Percentiles rank a stretch among this genome's conserved stretches.
Conservation (phyloP, 2,888 invertebrate genomes). For the Dryocosmus kuriphilus region DNA sequence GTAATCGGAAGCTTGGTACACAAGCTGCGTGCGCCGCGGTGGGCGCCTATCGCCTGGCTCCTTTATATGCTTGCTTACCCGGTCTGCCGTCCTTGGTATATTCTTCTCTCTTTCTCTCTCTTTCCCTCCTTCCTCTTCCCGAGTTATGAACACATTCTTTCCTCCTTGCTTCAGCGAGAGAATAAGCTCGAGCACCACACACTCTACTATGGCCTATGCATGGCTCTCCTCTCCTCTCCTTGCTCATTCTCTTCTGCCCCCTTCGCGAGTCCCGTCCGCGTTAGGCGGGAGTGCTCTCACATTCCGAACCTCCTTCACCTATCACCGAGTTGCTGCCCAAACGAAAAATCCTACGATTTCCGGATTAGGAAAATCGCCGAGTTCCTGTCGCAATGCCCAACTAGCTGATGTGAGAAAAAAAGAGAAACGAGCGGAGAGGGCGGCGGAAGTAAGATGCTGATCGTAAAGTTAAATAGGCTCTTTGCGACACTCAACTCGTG, state of each 20-base stretch:
- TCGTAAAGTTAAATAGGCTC: neutral
- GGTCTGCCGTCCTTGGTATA: slow-evolving; percentile 62
- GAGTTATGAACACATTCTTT: slow-evolving; percentile 8
- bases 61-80: slow-evolving; percentile 53
- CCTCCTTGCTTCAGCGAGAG: slow-evolving; percentile 45
- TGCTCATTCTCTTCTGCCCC: slow-evolving; percentile 12
- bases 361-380: slow-evolving; percentile 57
- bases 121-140: slow-evolving; percentile 21
- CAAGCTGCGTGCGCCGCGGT: slow-evolving; percentile 40
- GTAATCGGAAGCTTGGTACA: slow-evolving; percentile 32
- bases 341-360: slow-evolving; percentile 53
- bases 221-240: slow-evolving; percentile 38
- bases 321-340: slow-evolving; percentile 7
- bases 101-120: slow-evolving; percentile 49
- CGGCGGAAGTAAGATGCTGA: neutral
- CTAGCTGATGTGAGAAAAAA: neutral
- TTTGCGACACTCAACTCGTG: neutral
- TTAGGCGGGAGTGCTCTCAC: slow-evolving; percentile 67
- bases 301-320: slow-evolving; percentile 60
- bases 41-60: slow-evolving; percentile 63
- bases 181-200: slow-evolving; percentile 49
- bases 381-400: slow-evolving; percentile 17
- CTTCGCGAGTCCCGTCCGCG: slow-evolving; percentile 51
- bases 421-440: neutral
- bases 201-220: neutral